Evolutionary conservation across 2,888 invertebrate genomes (phyloP), one percentile per base, ranked within the genome.

Genomic region (Brachyptera risi): DNA sequence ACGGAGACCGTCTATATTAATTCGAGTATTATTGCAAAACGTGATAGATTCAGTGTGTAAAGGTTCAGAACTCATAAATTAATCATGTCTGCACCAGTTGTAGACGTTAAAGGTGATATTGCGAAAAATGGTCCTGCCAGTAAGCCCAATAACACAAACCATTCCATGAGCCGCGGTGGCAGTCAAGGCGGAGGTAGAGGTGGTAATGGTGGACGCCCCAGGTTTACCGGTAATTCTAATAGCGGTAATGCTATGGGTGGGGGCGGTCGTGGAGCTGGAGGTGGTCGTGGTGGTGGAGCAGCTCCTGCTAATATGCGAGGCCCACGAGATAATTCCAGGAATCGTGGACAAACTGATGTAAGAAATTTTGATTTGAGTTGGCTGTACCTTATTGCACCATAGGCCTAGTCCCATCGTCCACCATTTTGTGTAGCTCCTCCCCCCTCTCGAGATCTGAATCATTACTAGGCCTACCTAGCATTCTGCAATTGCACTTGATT

Each of bases 181-280:
- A 27, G 54, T 7, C 61, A 38, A 4, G 49, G 57, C 15, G 44
- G 61, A 13, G 42, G 15, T 31, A 19, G 60, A n/a, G 61, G 61
- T 19, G 59, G 59, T 1, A 56, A 27, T 1, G 59, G 59, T 23
- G 57, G 63, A 31, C 38, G 63, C 15, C 56, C 51, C 1, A 51
- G 51, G 3, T 51, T 35, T 15, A 31, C 50, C 24, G 60, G 54
- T 47, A 58, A 61, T n/a, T n/a, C n/a, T 23, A 27, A 21, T 15
- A 38, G 63, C 31, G 59, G 63, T 21, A 44, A 56, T n/a, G 62
- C 56, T 17, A 57, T 59, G n/a, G 56, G 59, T n/a, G 59, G 62
- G 13, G 57, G 58, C 7, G 50, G 49, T 4, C 62, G 59, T n/a
- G 51, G 58, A 21, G 50, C 17, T 37, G 19, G 62, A n/a, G 57